These are phyloP conservation scores for Sarcophaga variegata DNA, from an alignment of 2,888 invertebrate species.

Conservation along the genomic window DNA sequence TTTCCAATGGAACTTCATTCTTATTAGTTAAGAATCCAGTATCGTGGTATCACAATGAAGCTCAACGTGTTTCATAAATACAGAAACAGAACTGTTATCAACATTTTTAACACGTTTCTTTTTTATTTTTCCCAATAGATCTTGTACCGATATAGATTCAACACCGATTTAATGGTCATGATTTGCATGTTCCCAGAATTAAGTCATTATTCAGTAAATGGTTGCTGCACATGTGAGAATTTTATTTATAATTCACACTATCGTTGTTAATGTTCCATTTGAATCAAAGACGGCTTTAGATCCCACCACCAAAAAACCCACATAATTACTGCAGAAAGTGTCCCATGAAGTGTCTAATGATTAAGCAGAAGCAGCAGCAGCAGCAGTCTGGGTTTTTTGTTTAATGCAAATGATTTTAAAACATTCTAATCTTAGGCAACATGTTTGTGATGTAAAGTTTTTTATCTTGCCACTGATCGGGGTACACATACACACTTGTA, in stretches of 20 bases:
- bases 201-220: too few species aligned
- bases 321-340: background rate
- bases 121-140: too few species aligned
- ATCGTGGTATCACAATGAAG: too few species aligned
- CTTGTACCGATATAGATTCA: too few species aligned
- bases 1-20: too few species aligned
- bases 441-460: slow-evolving; percentile 26
- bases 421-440: slow-evolving; percentile 25
- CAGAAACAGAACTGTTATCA: too few species aligned
- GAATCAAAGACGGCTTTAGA: background rate
- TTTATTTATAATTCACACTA: slow-evolving; percentile 31
- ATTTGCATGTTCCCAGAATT: too few species aligned
- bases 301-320: background rate
- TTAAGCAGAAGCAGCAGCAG: background rate
- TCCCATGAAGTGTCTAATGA: slow-evolving; percentile 16
- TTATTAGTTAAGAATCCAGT: too few species aligned
- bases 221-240: slow-evolving; percentile 16
- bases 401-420: background rate
- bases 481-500: background rate
- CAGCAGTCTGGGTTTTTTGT: background rate
- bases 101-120: too few species aligned
- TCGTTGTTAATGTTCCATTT: background rate
- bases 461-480: background rate
- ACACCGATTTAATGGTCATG: too few species aligned
- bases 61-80: too few species aligned